Conservation (phyloP, 2,113 vertebrate genomes). For the Bungarus multicinctus region DNA sequence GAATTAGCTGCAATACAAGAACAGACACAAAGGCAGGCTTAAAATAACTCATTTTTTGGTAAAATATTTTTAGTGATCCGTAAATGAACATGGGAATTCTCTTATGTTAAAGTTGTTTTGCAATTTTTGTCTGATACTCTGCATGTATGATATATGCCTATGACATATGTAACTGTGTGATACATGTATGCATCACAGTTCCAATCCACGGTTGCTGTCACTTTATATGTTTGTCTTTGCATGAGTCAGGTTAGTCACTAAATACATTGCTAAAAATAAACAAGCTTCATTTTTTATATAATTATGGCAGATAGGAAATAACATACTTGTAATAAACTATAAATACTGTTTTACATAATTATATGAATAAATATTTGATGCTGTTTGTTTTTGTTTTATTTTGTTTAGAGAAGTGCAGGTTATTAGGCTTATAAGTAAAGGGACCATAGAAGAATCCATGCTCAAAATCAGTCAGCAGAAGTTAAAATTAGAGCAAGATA, state of each 20-base stretch:
- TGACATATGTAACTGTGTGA: background rate
- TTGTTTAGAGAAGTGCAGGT: slow-evolving; percentile 86
- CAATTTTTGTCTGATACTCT: background rate
- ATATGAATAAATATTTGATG: background rate
- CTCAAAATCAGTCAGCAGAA: slow-evolving; percentile 90
- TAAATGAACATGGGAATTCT: background rate
- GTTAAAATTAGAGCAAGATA: slow-evolving; percentile 92
- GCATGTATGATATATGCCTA: background rate
- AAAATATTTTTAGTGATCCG: background rate
- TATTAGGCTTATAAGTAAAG: slow-evolving; percentile 90
- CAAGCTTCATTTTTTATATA: background rate
- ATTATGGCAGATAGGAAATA: background rate
- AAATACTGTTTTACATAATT: background rate
- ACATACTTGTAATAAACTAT: background rate
- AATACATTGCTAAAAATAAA: background rate
- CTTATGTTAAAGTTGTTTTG: background rate
- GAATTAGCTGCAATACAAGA: background rate
- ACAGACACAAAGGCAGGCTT: background rate
- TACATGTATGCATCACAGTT: background rate
- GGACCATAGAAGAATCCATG: slow-evolving; percentile 90
- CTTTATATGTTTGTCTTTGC: background rate
- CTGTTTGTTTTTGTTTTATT: background rate
- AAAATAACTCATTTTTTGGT: background rate
- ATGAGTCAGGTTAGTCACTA: background rate
- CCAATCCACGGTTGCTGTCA: background rate